phyloP scores from a whole-genome alignment of 2,113 vertebrate species.

The Chinchilla lanigera region DNA sequence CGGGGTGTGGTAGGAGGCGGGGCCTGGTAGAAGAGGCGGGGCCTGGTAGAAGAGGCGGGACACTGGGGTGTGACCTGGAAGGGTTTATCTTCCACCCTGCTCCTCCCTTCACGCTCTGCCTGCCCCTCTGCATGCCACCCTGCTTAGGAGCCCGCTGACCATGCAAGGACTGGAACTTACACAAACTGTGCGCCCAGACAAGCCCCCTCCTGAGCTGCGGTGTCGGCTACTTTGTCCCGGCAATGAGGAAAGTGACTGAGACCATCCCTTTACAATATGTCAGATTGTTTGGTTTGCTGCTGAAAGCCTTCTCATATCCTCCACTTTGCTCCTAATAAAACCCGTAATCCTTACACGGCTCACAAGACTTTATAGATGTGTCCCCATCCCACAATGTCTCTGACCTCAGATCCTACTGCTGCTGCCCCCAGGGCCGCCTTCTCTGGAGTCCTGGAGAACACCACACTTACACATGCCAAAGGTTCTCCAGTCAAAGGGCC shows the following conservation, averaged over 20 bases:
- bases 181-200: neutral
- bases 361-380: neutral
- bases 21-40: neutral
- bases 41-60: neutral
- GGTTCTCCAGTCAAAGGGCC: neutral
- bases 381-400: neutral
- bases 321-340: slow-evolving; percentile 21
- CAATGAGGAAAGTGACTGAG: neutral
- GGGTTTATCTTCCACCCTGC: neutral
- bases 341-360: neutral
- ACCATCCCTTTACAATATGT: neutral
- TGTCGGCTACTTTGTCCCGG: neutral
- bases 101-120: neutral
- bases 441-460: neutral
- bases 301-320: neutral
- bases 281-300: neutral
- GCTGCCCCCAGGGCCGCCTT: neutral
- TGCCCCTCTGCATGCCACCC: neutral
- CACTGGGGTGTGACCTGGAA: neutral
- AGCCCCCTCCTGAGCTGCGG: neutral
- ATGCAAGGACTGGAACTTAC: neutral
- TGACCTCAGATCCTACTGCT: neutral
- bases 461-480: neutral
- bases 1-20: neutral
- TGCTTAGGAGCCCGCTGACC: neutral